Conservation (phyloP, 2,113 vertebrate species). For the Silurus meridionalis region DNA sequence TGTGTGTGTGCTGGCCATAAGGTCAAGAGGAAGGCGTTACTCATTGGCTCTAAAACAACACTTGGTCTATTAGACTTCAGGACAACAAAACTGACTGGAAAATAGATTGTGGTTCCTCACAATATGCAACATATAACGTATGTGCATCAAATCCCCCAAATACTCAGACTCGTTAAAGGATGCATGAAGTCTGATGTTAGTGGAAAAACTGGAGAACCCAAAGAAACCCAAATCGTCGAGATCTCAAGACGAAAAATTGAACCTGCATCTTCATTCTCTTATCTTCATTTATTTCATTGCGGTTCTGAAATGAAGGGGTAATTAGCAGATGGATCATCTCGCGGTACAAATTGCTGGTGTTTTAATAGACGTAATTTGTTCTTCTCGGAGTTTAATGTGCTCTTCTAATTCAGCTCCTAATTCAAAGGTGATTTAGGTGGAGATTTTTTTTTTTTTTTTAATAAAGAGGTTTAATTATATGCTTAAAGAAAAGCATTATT, state of each 20-base stretch:
- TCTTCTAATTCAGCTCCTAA: background rate
- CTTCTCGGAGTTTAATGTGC: background rate
- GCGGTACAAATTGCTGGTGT: background rate
- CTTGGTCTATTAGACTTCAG: slow-evolving; percentile 7
- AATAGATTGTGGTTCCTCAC: background rate
- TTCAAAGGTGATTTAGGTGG: background rate
- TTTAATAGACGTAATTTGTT: background rate
- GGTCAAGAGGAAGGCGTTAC: slow-evolving; percentile 17
- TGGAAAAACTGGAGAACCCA: no score
- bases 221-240: background rate
- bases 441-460: background rate
- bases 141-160: no score
- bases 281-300: background rate
- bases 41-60: background rate
- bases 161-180: no score
- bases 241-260: background rate
- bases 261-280: background rate
- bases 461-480: background rate
- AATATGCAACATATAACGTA: background rate
- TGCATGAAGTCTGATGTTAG: no score
- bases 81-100: slow-evolving; percentile 1
- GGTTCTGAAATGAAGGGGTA: background rate
- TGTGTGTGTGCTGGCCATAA: background rate
- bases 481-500: background rate
- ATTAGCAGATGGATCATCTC: background rate